A percentile compares a stretch with the other conserved stretches of the same genome.
Evolutionary conservation across 2,113 vertebrate genomes (phyloP).

Genomic region (Heloderma charlesbogerti): DNA sequence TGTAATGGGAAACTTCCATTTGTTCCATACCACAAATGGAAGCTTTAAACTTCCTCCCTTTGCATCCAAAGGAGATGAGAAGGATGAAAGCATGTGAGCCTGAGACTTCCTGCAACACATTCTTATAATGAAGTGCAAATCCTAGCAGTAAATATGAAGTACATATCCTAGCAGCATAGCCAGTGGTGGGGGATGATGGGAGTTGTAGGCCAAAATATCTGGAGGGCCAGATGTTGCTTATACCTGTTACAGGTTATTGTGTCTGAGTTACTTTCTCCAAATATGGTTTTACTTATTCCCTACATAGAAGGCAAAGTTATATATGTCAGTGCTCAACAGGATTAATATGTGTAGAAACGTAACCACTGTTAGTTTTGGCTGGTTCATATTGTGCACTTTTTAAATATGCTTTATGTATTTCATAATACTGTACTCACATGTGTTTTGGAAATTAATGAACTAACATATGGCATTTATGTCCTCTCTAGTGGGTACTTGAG

Average conservation of each 20-base stretch:
- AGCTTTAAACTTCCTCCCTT: not conserved
- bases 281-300: not conserved
- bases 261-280: not conserved
- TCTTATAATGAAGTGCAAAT: not conserved
- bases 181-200: too few species aligned
- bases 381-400: not conserved
- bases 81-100: too few species aligned
- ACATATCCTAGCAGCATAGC: too few species aligned
- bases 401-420: not conserved
- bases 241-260: not conserved
- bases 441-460: not conserved
- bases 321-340: not conserved
- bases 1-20: not conserved
- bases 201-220: too few species aligned
- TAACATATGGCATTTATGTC: not conserved
- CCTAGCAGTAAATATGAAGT: too few species aligned
- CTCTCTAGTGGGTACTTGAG: not conserved
- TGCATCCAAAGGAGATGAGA: too few species aligned
- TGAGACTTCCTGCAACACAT: not conserved
- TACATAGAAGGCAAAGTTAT: not conserved
- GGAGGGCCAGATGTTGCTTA: too few species aligned
- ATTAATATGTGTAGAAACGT: not conserved
- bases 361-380: not conserved
- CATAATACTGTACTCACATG: not conserved
- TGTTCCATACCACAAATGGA: not conserved